Percentiles rank a stretch among this genome's conserved stretches.
These are phyloP conservation scores for Rugalucina vietnamica DNA, from an alignment of 2,888 invertebrate genomes.

Conservation along the genomic window DNA sequence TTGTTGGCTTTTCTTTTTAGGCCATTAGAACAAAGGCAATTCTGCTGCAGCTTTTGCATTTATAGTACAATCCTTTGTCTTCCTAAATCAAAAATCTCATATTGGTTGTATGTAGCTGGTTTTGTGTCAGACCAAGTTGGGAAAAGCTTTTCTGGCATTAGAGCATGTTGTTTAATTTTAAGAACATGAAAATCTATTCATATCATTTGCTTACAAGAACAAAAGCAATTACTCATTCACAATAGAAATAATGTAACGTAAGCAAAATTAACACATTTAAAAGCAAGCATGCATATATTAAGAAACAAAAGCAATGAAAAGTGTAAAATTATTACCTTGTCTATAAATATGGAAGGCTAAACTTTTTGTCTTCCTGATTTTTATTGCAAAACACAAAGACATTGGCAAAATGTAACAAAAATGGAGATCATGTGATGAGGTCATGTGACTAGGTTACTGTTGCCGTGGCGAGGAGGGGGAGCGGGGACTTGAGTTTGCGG, in stretches of 20 bases:
- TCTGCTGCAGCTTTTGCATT: too few species aligned
- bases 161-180: too few species aligned
- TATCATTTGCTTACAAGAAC: too few species aligned
- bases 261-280: not conserved
- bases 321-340: not conserved
- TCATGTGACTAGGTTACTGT: slow-evolving; percentile 71
- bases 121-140: too few species aligned
- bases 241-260: not conserved
- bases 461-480: slow-evolving; percentile 75
- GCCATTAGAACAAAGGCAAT: too few species aligned
- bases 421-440: slow-evolving; percentile 66
- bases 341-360: not conserved
- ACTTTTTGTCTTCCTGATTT: not conserved
- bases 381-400: slow-evolving; percentile 55
- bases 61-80: too few species aligned
- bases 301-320: not conserved
- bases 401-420: slow-evolving; percentile 61
- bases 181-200: too few species aligned
- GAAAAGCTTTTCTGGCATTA: too few species aligned
- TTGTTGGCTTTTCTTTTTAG: too few species aligned
- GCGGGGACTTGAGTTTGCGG: slow-evolving; percentile 76
- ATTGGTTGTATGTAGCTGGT: too few species aligned
- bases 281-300: slow-evolving; percentile 8
- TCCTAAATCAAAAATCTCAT: too few species aligned
- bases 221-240: too few species aligned